These are phyloP conservation scores for Apogon talboti DNA, from an alignment of 2,797 vertebrate species.

Conservation along the genomic window DNA sequence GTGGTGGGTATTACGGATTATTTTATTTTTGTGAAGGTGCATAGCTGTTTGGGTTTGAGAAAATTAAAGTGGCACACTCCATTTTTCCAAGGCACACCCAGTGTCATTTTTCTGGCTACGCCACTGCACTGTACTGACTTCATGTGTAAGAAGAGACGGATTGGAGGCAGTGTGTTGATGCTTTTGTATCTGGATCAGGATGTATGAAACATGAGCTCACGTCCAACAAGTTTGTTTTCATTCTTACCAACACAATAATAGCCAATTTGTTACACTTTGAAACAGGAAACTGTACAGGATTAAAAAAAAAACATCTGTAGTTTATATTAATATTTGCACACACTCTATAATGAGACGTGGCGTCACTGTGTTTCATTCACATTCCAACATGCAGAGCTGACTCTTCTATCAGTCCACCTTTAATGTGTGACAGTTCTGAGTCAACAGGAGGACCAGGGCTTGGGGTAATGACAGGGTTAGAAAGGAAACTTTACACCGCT, in stretches of 20 bases:
- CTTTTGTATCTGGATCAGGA: background rate
- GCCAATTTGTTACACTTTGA: background rate
- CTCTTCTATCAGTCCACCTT: constrained; percentile 54
- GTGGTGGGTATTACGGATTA: no score
- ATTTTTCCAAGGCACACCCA: no score
- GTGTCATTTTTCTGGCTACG: no score
- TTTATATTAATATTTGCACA: background rate
- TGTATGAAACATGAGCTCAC: background rate
- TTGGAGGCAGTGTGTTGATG: background rate
- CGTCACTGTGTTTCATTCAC: constrained; percentile 26
- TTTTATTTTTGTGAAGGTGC: no score
- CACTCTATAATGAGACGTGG: background rate
- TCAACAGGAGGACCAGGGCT: constrained; percentile 34
- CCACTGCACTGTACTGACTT: no score
- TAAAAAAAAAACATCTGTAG: background rate
- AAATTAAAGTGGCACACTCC: no score
- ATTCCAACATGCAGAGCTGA: constrained; percentile 47
- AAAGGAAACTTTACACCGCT: no score
- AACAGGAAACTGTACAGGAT: background rate
- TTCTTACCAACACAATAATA: background rate
- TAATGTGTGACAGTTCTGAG: constrained; percentile 53
- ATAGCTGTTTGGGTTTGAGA: no score
- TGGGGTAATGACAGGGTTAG: constrained; percentile 16
- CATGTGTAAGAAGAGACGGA: background rate
- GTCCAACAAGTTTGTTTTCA: constrained; percentile 1